Conservation (phyloP, 2,797 vertebrate species). For the Remorina albescens region DNA sequence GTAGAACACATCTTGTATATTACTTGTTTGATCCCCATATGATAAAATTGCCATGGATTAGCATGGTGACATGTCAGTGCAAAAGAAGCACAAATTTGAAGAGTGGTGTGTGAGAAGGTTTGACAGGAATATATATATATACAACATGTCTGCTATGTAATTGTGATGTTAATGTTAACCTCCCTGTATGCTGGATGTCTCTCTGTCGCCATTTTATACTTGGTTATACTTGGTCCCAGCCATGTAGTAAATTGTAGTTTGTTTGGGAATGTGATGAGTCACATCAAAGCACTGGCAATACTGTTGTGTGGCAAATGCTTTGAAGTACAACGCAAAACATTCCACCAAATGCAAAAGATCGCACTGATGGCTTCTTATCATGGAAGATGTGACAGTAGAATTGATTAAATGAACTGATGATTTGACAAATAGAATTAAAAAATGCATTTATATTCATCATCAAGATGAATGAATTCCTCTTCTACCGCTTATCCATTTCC, state of each 20-base stretch:
- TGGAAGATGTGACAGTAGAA: conserved; percentile 22
- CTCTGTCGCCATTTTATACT: conserved; percentile 1
- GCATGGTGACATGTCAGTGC: neutral
- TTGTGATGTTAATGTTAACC: conserved; percentile 9
- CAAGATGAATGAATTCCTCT: too few species aligned
- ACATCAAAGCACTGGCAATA: conserved; percentile 52
- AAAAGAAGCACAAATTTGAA: neutral
- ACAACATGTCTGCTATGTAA: conserved; percentile 7
- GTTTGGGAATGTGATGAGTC: conserved; percentile 29
- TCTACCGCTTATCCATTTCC: too few species aligned
- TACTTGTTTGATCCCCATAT: conserved; percentile 4
- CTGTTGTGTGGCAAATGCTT: conserved; percentile 31
- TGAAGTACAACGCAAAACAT: conserved; percentile 52
- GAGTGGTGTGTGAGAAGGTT: neutral
- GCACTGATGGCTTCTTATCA: conserved; percentile 19
- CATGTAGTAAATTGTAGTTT: conserved; percentile 11
- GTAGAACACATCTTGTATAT: conserved; percentile 14
- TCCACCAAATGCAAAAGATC: conserved; percentile 41
- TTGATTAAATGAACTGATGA: conserved; percentile 44
- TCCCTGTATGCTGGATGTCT: neutral
- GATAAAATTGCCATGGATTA: neutral
- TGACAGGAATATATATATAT: neutral
- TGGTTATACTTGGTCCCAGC: conserved; percentile 13
- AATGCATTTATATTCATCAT: conserved; percentile 4
- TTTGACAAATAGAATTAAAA: conserved; percentile 34